phyloP scores from a whole-genome alignment of 2,888 invertebrate species.

The Mechanitis mazaeus region DNA sequence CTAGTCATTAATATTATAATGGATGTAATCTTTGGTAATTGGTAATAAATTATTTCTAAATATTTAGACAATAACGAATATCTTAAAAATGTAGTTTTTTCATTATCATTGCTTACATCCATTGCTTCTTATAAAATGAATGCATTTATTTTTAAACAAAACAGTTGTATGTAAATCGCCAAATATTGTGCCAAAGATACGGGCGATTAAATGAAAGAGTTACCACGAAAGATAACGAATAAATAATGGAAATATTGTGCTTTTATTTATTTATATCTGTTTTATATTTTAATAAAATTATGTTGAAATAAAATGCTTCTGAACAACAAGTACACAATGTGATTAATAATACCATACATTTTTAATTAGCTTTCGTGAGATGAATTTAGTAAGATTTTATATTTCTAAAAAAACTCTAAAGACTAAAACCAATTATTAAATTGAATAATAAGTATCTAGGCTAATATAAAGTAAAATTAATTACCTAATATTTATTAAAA shows the following conservation, averaged over 20 bases:
- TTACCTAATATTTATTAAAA: too few relatives aligned
- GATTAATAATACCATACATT: too few relatives aligned
- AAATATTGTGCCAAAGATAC: constrained; percentile 66
- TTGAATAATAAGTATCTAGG: too few relatives aligned
- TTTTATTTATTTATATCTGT: constrained; percentile 26
- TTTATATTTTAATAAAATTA: too few relatives aligned
- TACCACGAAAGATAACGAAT: constrained; percentile 60
- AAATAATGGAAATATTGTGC: constrained; percentile 52
- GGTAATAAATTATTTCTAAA: not conserved
- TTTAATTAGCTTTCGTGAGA: too few relatives aligned
- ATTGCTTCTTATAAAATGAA: constrained; percentile 20
- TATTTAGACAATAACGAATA: not conserved
- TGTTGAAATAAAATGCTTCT: too few relatives aligned
- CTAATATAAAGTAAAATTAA: too few relatives aligned
- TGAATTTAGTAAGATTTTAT: too few relatives aligned
- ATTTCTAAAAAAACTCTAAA: too few relatives aligned
- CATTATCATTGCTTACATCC: constrained; percentile 24
- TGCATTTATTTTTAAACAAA: constrained; percentile 18
- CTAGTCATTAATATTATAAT: constrained; percentile 27
- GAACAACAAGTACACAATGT: too few relatives aligned
- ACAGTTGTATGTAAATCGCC: constrained; percentile 43
- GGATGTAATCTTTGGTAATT: constrained; percentile 25
- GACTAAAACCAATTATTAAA: too few relatives aligned
- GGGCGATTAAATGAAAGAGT: constrained; percentile 37
- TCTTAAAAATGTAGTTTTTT: not conserved